Conservation (phyloP, 2,113 vertebrate species). For the Gulo gulo region DNA sequence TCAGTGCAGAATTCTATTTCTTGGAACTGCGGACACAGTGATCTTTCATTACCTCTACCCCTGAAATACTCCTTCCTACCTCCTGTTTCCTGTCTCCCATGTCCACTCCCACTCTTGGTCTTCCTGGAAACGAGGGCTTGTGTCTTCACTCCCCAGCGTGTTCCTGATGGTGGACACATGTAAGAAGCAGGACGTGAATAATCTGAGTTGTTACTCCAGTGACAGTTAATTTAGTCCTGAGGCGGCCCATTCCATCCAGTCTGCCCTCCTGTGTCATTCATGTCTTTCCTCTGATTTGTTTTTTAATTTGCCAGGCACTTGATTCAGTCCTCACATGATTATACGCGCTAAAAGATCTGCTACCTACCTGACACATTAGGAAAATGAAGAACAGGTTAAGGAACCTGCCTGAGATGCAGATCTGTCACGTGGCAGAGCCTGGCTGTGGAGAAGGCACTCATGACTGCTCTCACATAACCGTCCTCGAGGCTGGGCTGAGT, state of each 20-base stretch:
- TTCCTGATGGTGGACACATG: no score
- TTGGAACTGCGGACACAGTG: no score
- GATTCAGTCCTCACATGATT: not conserved
- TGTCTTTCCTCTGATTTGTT: fast-evolving
- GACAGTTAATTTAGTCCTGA: not conserved
- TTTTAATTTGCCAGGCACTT: not conserved
- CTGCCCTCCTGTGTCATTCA: not conserved
- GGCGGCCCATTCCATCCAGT: not conserved
- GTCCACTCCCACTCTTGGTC: not conserved
- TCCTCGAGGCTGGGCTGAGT: not conserved
- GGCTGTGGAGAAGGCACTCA: not conserved
- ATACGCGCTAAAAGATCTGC: not conserved
- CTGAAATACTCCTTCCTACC: not conserved
- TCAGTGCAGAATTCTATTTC: not conserved
- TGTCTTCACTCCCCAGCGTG: not conserved
- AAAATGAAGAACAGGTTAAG: not conserved
- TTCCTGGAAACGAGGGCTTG: not conserved
- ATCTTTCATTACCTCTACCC: not conserved
- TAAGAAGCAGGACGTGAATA: not conserved
- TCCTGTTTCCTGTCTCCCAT: not conserved
- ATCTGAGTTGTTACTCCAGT: not conserved
- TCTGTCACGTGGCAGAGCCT: not conserved
- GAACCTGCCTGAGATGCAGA: not conserved
- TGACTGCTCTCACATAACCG: not conserved
- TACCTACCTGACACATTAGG: not conserved